phyloP scores from a whole-genome alignment of 2,888 invertebrate species.

The Synergus gifuensis region DNA sequence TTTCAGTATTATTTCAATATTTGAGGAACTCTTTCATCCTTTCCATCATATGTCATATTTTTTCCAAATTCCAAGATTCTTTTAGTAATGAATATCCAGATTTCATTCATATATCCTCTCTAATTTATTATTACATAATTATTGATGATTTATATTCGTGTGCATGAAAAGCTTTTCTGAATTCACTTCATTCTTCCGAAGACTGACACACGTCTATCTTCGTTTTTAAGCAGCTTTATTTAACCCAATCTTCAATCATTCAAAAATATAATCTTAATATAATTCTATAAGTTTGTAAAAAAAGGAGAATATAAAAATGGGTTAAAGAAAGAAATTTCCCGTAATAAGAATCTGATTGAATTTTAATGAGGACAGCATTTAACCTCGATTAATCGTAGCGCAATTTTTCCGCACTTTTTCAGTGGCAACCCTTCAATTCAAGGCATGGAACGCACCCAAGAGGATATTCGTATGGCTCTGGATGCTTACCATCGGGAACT shows the following conservation, averaged over 20 bases:
- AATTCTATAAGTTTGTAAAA: background rate
- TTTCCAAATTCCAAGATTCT: background rate
- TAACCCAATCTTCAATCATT: background rate
- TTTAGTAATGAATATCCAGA: background rate
- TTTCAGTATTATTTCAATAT: conserved; percentile 22
- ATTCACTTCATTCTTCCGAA: background rate
- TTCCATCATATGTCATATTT: conserved; percentile 3
- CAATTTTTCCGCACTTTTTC: conserved; percentile 91
- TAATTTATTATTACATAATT: background rate
- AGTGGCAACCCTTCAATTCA: conserved; percentile 81
- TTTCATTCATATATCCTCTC: background rate
- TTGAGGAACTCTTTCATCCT: background rate
- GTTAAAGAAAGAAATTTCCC: conserved; percentile 7
- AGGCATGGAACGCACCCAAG: conserved; percentile 82
- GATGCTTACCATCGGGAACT: conserved; percentile 96
- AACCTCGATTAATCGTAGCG: conserved; percentile 78
- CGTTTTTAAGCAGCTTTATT: background rate
- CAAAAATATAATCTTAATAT: background rate
- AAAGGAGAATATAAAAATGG: background rate
- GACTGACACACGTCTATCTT: background rate
- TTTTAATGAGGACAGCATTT: conserved; percentile 77
- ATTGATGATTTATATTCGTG: conserved; percentile 18
- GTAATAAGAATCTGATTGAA: conserved; percentile 61
- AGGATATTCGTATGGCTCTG: conserved; percentile 92
- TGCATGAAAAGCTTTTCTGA: background rate